Percentiles rank a stretch among this genome's conserved stretches.
Conservation (phyloP, 2,888 invertebrate species). For the Oscheius sp. region DNA sequence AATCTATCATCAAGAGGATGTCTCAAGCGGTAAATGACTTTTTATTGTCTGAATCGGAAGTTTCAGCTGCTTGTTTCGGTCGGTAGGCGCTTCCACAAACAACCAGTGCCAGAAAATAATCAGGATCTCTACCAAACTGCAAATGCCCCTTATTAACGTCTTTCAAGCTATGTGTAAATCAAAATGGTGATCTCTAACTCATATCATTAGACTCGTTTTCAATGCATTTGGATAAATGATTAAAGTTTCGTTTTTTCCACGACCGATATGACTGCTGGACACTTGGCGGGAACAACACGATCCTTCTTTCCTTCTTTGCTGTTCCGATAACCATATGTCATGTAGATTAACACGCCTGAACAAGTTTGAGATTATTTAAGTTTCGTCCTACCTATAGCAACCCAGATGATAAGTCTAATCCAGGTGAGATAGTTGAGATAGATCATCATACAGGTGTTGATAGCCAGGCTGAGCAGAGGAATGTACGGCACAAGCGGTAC, state of each 20-base stretch:
- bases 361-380: neutral
- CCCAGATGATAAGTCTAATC: conserved; percentile 90
- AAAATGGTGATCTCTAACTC: conserved; percentile 5
- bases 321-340: conserved; percentile 47
- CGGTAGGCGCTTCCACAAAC: conserved; percentile 20
- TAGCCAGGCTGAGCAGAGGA: conserved; percentile 88
- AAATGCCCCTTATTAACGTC: conserved; percentile 12
- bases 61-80: conserved; percentile 12
- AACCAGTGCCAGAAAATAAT: neutral
- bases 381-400: conserved; percentile 81
- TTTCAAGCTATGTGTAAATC: conserved; percentile 23
- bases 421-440: conserved; percentile 88
- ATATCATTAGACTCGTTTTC: neutral
- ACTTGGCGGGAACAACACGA: neutral
- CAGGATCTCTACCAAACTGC: conserved; percentile 1
- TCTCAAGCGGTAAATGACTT: conserved; percentile 9
- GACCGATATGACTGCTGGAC: neutral
- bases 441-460: conserved; percentile 92
- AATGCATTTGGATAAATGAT: neutral
- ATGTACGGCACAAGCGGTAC: conserved; percentile 88
- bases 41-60: too few relatives aligned
- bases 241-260: neutral
- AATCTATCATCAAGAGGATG: conserved; percentile 21
- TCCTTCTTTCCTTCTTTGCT: conserved; percentile 43
- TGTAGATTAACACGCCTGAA: conserved; percentile 47